phyloP scores from a whole-genome alignment of 1,140 invertebrate genomes.

The Notospermus geniculatus region DNA sequence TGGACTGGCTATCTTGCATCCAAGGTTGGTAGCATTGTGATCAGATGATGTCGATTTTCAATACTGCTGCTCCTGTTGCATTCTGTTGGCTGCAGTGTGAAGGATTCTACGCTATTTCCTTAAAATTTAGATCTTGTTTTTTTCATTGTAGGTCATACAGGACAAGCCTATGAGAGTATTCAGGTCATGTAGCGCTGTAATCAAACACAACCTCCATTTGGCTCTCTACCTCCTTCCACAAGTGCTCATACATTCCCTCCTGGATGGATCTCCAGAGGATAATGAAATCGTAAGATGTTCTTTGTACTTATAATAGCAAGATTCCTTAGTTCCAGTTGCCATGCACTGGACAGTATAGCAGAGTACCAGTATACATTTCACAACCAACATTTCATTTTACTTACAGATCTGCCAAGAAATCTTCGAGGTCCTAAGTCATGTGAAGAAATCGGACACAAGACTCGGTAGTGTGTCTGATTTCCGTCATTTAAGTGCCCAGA shows the following conservation, averaged over 20 bases:
- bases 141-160: slow-evolving; percentile 40
- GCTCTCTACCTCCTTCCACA: slow-evolving; percentile 59
- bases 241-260: slow-evolving; percentile 54
- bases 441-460: slow-evolving; percentile 60
- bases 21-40: slow-evolving; percentile 35
- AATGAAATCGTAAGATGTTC: slow-evolving; percentile 34
- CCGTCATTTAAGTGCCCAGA: slow-evolving; percentile 58
- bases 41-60: no score
- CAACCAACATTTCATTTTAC: no score
- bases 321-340: no score
- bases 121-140: background rate
- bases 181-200: slow-evolving; percentile 48
- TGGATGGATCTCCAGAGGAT: slow-evolving; percentile 46
- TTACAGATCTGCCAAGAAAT: slow-evolving; percentile 45
- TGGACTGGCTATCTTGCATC: slow-evolving; percentile 56
- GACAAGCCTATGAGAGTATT: slow-evolving; percentile 49
- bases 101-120: slow-evolving; percentile 1
- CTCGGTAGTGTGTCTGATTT: slow-evolving; percentile 40
- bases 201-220: slow-evolving; percentile 54
- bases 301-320: no score
- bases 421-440: slow-evolving; percentile 45
- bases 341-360: no score
- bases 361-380: no score
- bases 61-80: no score
- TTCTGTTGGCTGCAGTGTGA: no score